Evolutionary conservation across 2,113 vertebrate species (phyloP).

Genomic region (Chascanopsetta lugubris): DNA sequence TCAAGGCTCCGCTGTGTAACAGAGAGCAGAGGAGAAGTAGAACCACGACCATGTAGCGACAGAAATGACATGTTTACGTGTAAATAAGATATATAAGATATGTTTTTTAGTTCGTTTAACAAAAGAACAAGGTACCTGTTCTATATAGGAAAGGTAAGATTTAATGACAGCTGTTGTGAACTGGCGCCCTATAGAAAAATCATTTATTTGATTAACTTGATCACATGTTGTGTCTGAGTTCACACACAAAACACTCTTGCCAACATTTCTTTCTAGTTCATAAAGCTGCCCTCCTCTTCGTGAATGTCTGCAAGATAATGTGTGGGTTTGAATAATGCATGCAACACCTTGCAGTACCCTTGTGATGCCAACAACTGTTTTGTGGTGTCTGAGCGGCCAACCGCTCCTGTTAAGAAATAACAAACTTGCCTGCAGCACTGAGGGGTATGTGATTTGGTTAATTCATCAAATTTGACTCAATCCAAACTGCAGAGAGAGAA

Average conservation of each 20-base stretch:
- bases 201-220: too few relatives aligned
- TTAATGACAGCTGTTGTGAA: too few relatives aligned
- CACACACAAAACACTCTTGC: slow-evolving; percentile 20
- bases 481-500: slow-evolving; percentile 10
- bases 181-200: too few relatives aligned
- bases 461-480: neutral
- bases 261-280: slow-evolving; percentile 9
- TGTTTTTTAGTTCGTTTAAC: too few relatives aligned
- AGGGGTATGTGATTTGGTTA: neutral
- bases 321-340: slow-evolving; percentile 56
- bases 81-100: too few relatives aligned
- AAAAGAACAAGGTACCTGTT: too few relatives aligned
- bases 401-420: slow-evolving; percentile 1
- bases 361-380: slow-evolving; percentile 34
- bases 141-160: too few relatives aligned
- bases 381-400: slow-evolving; percentile 22
- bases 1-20: too few relatives aligned
- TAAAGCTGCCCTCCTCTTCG: slow-evolving; percentile 36
- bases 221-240: slow-evolving; percentile 17
- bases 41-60: too few relatives aligned
- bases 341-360: slow-evolving; percentile 24
- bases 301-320: slow-evolving; percentile 18
- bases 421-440: neutral
- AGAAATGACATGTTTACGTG: too few relatives aligned
- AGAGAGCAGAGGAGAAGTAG: too few relatives aligned